A percentile compares a stretch with the other conserved stretches of the same genome.
Evolutionary conservation across 53 echinoderm and acorn worm genomes (phyloP).

Genomic region (Paelopatides confundens): DNA sequence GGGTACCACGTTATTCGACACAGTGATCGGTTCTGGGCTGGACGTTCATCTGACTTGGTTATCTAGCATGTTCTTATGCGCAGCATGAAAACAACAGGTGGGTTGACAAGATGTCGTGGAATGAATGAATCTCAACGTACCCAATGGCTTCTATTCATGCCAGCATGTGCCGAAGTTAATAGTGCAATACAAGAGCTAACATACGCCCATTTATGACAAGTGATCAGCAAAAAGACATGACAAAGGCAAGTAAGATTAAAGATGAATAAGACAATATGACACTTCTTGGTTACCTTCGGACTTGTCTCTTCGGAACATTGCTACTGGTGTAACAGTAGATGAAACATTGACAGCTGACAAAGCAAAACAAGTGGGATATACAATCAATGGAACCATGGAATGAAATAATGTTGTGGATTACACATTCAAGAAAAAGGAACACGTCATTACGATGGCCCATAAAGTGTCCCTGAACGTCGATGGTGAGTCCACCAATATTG

Average conservation of each 20-base stretch:
- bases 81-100: slow-evolving; percentile 62
- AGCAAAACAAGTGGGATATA: slow-evolving; percentile 17
- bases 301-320: slow-evolving; percentile 37
- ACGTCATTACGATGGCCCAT: slow-evolving; percentile 60
- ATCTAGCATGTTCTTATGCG: slow-evolving; percentile 70
- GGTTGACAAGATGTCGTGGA: slow-evolving; percentile 57
- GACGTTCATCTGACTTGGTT: slow-evolving; percentile 49
- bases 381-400: not conserved
- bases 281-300: slow-evolving; percentile 56
- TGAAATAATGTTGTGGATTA: slow-evolving; percentile 27
- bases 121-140: slow-evolving; percentile 54
- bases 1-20: slow-evolving; percentile 64
- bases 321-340: slow-evolving; percentile 58
- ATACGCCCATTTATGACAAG: slow-evolving; percentile 33
- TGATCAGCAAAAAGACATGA: slow-evolving; percentile 63
- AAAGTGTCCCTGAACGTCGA: slow-evolving; percentile 42
- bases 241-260: slow-evolving; percentile 42
- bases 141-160: slow-evolving; percentile 53
- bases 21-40: slow-evolving; percentile 67
- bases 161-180: slow-evolving; percentile 54
- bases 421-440: slow-evolving; percentile 47
- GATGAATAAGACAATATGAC: slow-evolving; percentile 56
- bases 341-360: slow-evolving; percentile 55
- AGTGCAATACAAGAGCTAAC: slow-evolving; percentile 68
- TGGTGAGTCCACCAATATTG: slow-evolving; percentile 61